These are phyloP conservation scores for Ormyrus thymus DNA, from an alignment of 2,888 invertebrate genomes.

Conservation along the genomic window DNA sequence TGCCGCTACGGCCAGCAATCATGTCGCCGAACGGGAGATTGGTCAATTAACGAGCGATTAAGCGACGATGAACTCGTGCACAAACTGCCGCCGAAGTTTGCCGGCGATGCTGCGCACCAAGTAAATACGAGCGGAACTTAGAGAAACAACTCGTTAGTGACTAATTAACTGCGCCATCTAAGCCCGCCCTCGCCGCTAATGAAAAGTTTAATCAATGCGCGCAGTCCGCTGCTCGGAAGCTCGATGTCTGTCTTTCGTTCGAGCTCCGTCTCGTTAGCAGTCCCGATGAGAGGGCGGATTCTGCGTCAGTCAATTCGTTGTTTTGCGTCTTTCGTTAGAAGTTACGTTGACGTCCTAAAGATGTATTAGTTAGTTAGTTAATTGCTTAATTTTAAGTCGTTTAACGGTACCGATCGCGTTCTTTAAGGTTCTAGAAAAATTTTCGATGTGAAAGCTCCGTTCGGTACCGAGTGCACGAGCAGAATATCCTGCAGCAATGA, in stretches of 20 bases:
- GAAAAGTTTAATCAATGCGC: constrained; percentile 58
- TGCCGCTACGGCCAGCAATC: no score
- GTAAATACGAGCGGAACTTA: constrained; percentile 16
- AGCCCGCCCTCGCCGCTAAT: background rate
- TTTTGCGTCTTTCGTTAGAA: no score
- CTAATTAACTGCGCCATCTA: constrained; percentile 51
- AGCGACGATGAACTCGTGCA: constrained; percentile 10
- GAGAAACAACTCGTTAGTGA: constrained; percentile 55
- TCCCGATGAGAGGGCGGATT: background rate
- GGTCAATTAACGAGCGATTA: constrained; percentile 33
- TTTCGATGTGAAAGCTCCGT: no score
- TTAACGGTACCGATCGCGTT: no score
- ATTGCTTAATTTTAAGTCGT: no score
- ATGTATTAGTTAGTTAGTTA: no score
- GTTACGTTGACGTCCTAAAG: no score
- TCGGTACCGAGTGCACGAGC: no score
- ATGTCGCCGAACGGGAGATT: background rate
- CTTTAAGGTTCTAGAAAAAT: no score
- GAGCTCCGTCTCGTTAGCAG: constrained; percentile 7
- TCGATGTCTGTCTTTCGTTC: background rate
- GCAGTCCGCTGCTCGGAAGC: background rate
- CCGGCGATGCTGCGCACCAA: background rate
- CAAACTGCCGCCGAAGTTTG: constrained; percentile 10
- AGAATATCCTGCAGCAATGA: no score
- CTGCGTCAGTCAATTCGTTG: no score